Evolutionary conservation across 92 coral and sea anemone genomes (phyloP).

Genomic region (Umimayanthus chanpuru): DNA sequence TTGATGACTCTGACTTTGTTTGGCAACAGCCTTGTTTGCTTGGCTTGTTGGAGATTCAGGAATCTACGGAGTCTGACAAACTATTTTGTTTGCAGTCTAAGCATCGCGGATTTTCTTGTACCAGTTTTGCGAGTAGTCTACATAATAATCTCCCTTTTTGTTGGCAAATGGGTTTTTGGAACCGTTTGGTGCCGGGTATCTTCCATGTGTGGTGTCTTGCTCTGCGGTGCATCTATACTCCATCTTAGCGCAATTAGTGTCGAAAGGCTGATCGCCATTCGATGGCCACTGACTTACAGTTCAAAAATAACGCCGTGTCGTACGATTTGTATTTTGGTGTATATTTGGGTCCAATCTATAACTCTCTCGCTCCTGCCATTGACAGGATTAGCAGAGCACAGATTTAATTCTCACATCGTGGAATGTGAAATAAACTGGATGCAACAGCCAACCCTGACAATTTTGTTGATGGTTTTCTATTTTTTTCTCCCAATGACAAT

Average conservation of each 20-base stretch:
- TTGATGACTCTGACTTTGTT: constrained; percentile 59
- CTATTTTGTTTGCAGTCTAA: constrained; percentile 86
- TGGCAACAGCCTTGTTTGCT: constrained; percentile 86
- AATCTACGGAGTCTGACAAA: constrained; percentile 80
- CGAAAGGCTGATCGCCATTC: constrained; percentile 84
- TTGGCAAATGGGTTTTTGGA: constrained; percentile 82
- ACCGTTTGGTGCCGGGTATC: constrained; percentile 80
- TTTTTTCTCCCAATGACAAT: constrained; percentile 69
- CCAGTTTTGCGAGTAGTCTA: constrained; percentile 79
- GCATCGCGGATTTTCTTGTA: constrained; percentile 81
- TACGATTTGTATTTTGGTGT: constrained; percentile 53
- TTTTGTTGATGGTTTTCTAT: constrained; percentile 69
- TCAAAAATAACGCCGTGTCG: constrained; percentile 69
- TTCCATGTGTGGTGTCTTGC: constrained; percentile 83
- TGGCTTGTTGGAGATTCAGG: constrained; percentile 85
- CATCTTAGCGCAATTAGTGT: constrained; percentile 86
- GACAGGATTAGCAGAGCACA: constrained; percentile 81
- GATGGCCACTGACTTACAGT: constrained; percentile 82
- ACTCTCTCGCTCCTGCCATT: constrained; percentile 67
- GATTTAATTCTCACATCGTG: constrained; percentile 70
- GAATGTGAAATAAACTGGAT: constrained; percentile 92
- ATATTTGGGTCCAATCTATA: constrained; percentile 69
- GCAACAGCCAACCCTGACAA: constrained; percentile 60
- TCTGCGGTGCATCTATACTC: constrained; percentile 93
- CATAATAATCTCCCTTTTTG: constrained; percentile 64